Conservation (phyloP, 2,113 vertebrate species). For the Brachyistius frenatus region DNA sequence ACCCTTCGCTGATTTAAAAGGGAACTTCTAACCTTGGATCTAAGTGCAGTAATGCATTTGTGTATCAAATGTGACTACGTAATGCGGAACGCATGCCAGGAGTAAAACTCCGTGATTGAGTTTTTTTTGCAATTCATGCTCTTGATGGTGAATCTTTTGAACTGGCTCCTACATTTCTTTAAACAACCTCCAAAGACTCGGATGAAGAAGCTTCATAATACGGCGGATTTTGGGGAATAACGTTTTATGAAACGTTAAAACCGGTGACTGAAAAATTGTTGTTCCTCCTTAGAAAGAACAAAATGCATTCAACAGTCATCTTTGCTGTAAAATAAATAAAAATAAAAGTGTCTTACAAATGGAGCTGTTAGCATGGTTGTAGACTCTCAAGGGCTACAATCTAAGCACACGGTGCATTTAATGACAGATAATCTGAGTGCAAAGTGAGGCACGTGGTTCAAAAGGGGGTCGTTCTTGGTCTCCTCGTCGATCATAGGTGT, state of each 20-base stretch:
- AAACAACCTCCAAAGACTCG: slow-evolving; percentile 2
- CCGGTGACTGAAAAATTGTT: neutral
- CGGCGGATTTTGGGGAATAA: neutral
- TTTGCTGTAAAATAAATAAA: no score
- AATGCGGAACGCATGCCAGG: slow-evolving; percentile 20
- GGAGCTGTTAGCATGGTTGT: no score
- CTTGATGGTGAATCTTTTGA: slow-evolving; percentile 28
- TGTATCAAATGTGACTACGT: slow-evolving; percentile 1
- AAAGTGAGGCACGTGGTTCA: no score
- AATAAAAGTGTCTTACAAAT: no score
- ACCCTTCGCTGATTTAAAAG: slow-evolving; percentile 31
- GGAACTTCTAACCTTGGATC: slow-evolving; percentile 33
- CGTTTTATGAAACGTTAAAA: neutral
- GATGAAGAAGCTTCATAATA: neutral
- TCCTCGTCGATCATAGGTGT: no score
- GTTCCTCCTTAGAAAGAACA: neutral
- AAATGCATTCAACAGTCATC: neutral
- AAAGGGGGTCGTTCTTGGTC: no score
- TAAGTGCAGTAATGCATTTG: slow-evolving; percentile 9
- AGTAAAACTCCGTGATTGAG: slow-evolving; percentile 12
- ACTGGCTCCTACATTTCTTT: slow-evolving; percentile 6
- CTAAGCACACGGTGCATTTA: no score
- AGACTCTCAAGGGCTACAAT: no score
- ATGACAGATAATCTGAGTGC: no score
- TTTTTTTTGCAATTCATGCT: slow-evolving; percentile 22